Evolutionary conservation across 2,888 invertebrate species (phyloP).

Genomic region (Aromia moschata): DNA sequence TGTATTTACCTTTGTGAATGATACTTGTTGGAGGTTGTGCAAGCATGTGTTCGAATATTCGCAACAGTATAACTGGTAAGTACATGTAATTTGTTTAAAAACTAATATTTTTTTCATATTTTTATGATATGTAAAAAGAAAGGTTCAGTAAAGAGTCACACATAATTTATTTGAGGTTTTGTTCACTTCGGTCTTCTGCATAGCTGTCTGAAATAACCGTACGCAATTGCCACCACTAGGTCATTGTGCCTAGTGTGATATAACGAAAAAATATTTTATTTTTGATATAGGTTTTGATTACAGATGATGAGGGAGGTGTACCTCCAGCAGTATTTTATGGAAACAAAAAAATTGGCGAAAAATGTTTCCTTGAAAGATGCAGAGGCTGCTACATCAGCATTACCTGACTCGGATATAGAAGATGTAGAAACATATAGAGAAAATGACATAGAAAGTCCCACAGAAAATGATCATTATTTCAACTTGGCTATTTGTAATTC

Average conservation of each 20-base stretch:
- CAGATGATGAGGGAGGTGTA: constrained; percentile 26
- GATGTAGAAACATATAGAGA: constrained; percentile 4
- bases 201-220: constrained; percentile 15
- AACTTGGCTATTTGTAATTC: constrained; percentile 2
- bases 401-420: constrained; percentile 24
- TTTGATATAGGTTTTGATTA: constrained; percentile 13
- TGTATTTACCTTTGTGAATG: no score
- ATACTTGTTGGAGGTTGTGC: no score
- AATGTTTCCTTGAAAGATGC: constrained; percentile 23
- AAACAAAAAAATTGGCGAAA: constrained; percentile 25
- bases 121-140: constrained; percentile 8
- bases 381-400: constrained; percentile 19
- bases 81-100: constrained; percentile 10
- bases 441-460: background rate
- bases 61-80: no score
- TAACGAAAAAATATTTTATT: background rate
- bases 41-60: no score
- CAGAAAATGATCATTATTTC: constrained; percentile 7
- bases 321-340: constrained; percentile 18
- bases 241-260: background rate
- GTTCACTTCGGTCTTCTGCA: background rate
- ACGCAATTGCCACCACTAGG: constrained; percentile 24
- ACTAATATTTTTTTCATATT: background rate
- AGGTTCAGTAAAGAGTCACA: background rate
- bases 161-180: constrained; percentile 11